Base-by-base conservation (phyloP, 2,113 vertebrate species). In the Butastur rufipennis region DNA sequence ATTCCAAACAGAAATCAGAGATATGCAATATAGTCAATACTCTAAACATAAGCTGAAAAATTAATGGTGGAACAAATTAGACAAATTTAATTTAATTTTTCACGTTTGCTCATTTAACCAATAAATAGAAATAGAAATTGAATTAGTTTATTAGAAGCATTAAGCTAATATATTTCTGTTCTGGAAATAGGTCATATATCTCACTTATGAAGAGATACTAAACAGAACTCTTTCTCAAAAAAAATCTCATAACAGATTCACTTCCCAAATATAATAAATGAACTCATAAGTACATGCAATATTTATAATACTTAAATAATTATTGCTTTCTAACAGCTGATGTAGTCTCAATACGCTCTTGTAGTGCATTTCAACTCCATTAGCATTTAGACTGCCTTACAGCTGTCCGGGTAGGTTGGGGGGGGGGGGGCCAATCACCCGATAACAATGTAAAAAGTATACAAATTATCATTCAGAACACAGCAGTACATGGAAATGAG, bases 301-400 rank as follows among this genome's bases (percentile, higher is more conserved):
- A 96, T 86, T 95, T 96, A 84, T 67, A 90, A 84, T 79, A 86
- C 18, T 88, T 59, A 93, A 89, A 94, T 80, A 98, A 97, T 90
- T 67, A 86, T 78, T 90, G 43, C 23, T 85, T 66, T 67, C 90
- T 79, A 80, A 85, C 73, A 82, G 42, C 71, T 90, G 72, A 48
- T 59, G n/a, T 55, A 79, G 53, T 66, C 83, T 73, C 81, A 56
- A 9, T 81, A 63, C 8, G 20, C 31, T 80, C 14, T 79, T 95
- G 48, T 29, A 73, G 77, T 63, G 87, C 84, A 88, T 95, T 97
- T 90, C 91, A 88, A 87, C 83, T 87, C 40, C 92, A 92, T 95
- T 97, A 97, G 89, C 96, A 97, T 97, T 97, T 97, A 97, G 86
- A 96, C 74, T 91, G 87, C 81, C 90, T 97, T 94, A 80, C 65